A percentile compares a stretch with the other conserved stretches of the same genome.
Evolutionary conservation across 2,888 invertebrate species (phyloP).

Genomic region (Auanema freiburgensis): DNA sequence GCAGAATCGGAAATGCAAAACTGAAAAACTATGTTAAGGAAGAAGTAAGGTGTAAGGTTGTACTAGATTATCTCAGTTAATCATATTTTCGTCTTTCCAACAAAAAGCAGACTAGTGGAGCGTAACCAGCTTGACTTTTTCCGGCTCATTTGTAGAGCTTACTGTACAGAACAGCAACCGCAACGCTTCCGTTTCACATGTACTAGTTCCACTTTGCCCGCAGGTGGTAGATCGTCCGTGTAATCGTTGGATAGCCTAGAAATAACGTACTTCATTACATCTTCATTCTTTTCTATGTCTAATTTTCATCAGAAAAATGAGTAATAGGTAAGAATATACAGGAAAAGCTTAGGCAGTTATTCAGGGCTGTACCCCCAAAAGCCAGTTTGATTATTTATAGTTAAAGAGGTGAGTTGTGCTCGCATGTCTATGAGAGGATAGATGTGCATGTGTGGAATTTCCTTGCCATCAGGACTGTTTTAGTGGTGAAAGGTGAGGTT

Average conservation of each 20-base stretch:
- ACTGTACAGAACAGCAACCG: slow-evolving; percentile 52
- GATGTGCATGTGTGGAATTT: no score
- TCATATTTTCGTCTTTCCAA: no score
- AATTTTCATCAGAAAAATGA: slow-evolving; percentile 1
- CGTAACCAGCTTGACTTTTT: no score
- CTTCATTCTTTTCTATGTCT: background rate
- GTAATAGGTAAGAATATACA: background rate
- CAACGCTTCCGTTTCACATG: slow-evolving; percentile 54
- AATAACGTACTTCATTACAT: background rate
- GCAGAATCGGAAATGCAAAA: no score
- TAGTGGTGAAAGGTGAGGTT: slow-evolving; percentile 13
- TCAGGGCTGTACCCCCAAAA: slow-evolving; percentile 4
- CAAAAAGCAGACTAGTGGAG: no score
- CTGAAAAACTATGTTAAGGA: no score
- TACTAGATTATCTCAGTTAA: no score
- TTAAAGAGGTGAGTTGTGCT: no score
- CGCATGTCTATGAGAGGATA: no score
- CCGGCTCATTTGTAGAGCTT: slow-evolving; percentile 18
- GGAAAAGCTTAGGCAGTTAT: background rate
- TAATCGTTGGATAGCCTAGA: slow-evolving; percentile 20
- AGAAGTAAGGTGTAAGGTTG: no score
- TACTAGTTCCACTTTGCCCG: slow-evolving; percentile 45
- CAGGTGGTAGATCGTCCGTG: slow-evolving; percentile 43
- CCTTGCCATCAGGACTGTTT: slow-evolving; percentile 14
- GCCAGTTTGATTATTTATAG: no score